These are phyloP conservation scores for Neocrepidodera transversa DNA, from an alignment of 2,888 invertebrate genomes.

Conservation along the genomic window DNA sequence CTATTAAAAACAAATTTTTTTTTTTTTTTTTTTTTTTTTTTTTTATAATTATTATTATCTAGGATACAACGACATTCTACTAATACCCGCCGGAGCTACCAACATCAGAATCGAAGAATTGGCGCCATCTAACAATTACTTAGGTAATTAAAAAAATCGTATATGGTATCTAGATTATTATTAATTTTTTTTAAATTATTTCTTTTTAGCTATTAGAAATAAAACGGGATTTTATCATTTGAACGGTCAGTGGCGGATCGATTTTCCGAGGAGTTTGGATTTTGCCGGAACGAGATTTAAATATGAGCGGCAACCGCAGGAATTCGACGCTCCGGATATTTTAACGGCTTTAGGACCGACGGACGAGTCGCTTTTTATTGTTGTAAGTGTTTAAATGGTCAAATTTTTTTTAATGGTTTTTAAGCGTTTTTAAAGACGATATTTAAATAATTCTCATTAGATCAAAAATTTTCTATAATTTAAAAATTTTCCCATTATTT, in stretches of 20 bases:
- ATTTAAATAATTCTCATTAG: too few relatives aligned
- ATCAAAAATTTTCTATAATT: too few relatives aligned
- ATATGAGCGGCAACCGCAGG: constrained; percentile 84
- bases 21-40: too few relatives aligned
- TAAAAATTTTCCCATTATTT: too few relatives aligned
- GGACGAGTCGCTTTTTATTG: constrained; percentile 86
- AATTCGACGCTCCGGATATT: constrained; percentile 84
- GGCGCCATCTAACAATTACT: constrained; percentile 85
- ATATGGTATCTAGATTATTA: neutral
- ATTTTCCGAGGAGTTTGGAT: constrained; percentile 80
- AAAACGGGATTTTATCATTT: constrained; percentile 84
- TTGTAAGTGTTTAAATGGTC: too few relatives aligned
- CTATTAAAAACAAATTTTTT: too few relatives aligned
- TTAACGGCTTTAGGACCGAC: constrained; percentile 86
- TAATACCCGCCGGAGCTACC: constrained; percentile 93
- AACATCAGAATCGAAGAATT: constrained; percentile 83
- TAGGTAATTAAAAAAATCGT: constrained; percentile 66
- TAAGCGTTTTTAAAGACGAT: too few relatives aligned
- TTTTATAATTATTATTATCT: too few relatives aligned
- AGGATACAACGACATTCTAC: constrained; percentile 92
- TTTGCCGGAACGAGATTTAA: constrained; percentile 88
- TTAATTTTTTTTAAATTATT: neutral
- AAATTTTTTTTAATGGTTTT: neutral
- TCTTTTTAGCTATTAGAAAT: constrained; percentile 77
- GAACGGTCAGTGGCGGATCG: constrained; percentile 94